Base-by-base conservation (phyloP, 2,888 invertebrate genomes). In the Pristionchus entomophagus region DNA sequence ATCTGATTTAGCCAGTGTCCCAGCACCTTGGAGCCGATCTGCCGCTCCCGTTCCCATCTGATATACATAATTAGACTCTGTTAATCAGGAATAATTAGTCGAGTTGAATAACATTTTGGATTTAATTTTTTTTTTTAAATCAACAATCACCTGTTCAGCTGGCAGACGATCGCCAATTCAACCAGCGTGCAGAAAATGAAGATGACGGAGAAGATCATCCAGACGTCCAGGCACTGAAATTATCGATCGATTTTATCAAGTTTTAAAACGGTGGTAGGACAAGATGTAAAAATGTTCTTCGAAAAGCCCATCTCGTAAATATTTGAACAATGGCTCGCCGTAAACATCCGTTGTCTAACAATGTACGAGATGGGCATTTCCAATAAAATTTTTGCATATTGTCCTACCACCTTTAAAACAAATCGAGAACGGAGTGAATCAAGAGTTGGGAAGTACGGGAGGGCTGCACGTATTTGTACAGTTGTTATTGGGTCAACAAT, bases 1-100 rank as follows among this genome's bases (percentile, higher is more conserved):
- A 93, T 93, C 86, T 93, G 93, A 86, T 93, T 93, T 51, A 93
- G 88, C 93, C 93, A 93, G 65, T 93, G 93, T 0, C 93, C 93
- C 19, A 93, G 89, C 19, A 93, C 93, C 89, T 93, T 93, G 6
- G 92, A 92, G 26, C 93, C 93, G 51, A 93, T 93, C 87, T 93
- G 93, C 32, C 90, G 87, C 84, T 93, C 93, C 29, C 93, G 88
- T 86, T 93, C 93, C 93, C 93, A 93, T 86, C 92, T 91, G 86
- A n/a, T n/a, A n/a, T n/a, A n/a, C 51, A 91, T 2, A 14, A 32
- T 32, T n/a, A 35, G 29, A n/a, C 19, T 62, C 19, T 10, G 10
- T 6, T 17, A 62, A 29, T n/a, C n/a, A n/a, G 26, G 62, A 12
- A 32, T 32, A 62, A 29, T 62, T n/a, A n/a, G n/a, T n/a, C n/a